A percentile compares a stretch with the other conserved stretches of the same genome.
These are phyloP conservation scores for Syncerus caffer DNA, from an alignment of 2,797 vertebrate species.

Conservation along the genomic window DNA sequence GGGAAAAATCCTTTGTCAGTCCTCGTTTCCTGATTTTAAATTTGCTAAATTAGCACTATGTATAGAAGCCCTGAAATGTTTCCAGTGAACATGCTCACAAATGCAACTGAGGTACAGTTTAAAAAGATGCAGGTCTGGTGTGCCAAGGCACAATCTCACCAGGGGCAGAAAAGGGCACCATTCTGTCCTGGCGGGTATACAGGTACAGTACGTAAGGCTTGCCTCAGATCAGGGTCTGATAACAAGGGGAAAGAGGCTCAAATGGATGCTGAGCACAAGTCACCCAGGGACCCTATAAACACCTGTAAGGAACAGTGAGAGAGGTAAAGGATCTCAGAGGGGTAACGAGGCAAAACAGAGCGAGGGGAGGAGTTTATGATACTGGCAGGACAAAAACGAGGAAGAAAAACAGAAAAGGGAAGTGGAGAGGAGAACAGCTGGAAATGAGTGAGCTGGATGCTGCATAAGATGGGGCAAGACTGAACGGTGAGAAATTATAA, in stretches of 20 bases:
- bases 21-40: not conserved
- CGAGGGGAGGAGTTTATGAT: not conserved
- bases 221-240: not conserved
- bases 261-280: not conserved
- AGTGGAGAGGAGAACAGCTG: constrained; percentile 7
- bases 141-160: not conserved
- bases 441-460: not conserved
- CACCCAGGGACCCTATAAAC: not conserved
- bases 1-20: not conserved
- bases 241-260: not conserved
- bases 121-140: not conserved
- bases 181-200: not conserved
- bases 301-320: not conserved
- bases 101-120: not conserved
- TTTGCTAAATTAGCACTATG: not conserved
- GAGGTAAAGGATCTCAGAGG: not conserved
- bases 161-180: not conserved
- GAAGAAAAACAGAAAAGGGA: constrained; percentile 41
- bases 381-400: not conserved
- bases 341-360: not conserved
- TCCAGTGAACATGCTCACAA: not conserved
- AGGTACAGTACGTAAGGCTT: not conserved
- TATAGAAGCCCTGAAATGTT: not conserved
- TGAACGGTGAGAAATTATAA: not conserved
- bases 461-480: not conserved